Evolutionary conservation across 2,888 invertebrate species (phyloP), one percentile per base, ranked within the genome.

Genomic region (Oeneis ivallda): DNA sequence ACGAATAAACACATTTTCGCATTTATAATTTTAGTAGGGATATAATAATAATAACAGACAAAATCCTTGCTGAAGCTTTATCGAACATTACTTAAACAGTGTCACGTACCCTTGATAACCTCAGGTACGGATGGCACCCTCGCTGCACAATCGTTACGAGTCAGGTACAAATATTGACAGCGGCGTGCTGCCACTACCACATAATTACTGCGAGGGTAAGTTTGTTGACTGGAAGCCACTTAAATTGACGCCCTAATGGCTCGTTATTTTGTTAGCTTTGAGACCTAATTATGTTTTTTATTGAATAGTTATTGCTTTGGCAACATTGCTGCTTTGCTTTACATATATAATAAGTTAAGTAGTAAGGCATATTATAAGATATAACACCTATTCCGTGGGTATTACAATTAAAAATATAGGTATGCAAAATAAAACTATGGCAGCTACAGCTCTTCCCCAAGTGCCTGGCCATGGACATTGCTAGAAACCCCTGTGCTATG

Each of bases 101-200:
- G 39, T 47, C 39, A 65, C 58, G 60, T 56, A 56, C 56, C 32
- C 47, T 64, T 53, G 17, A 60, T 61, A 37, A 63, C 60, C 60
- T 63, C 54, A 62, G 62, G 62, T 62, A 62, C 37, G 53, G 54
- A 53, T 63, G 65, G 52, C 67, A 62, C 69, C 70, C 64, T 67
- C 59, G 17, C 62, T 68, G 66, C 66, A 64, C 70, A 71, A 68
- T 72, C 69, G 67, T 71, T 71, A 66, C 71, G 68, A 62, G 65
- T 70, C 71, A 68, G 68, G 67, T 68, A 70, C 72, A 72, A 73
- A 73, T 72, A 73, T 74, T 74, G 71, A 70, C 70, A 69, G 65
- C 62, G 65, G 69, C 67, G 61, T 64, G 69, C 68, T 68, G 62
- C 71, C 65, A 66, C 67, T 69, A 59, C 63, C 65, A 66, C 66